Evolutionary conservation across 1,140 invertebrate genomes (phyloP).

Genomic region (Sitobion miscanthi): DNA sequence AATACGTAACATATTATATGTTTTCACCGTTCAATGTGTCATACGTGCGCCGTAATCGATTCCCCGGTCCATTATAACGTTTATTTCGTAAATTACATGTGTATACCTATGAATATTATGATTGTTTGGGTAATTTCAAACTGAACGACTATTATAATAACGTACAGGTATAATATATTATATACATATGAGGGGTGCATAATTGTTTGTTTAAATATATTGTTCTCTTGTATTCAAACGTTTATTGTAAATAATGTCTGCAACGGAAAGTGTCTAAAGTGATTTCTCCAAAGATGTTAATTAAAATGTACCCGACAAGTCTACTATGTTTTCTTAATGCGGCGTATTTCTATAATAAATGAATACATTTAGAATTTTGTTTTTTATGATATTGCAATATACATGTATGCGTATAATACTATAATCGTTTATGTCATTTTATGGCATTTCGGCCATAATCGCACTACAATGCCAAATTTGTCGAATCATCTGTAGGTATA

Average conservation of each 20-base stretch:
- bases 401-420: neutral
- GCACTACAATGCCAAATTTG: neutral
- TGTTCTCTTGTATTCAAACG: neutral
- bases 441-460: neutral
- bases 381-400: neutral
- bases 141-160: neutral
- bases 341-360: neutral
- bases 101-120: neutral
- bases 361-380: neutral
- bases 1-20: neutral
- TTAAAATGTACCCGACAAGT: neutral
- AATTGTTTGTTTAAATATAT: neutral
- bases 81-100: constrained; percentile 16
- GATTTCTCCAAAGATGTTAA: neutral
- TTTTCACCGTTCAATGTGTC: constrained; percentile 43
- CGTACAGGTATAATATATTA: too few species aligned
- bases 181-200: neutral
- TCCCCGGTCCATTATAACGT: constrained; percentile 14
- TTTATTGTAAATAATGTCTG: neutral
- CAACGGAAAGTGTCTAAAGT: neutral
- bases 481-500: neutral
- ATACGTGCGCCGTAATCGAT: constrained; percentile 14
- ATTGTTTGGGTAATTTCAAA: neutral
- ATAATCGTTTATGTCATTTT: neutral
- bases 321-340: neutral